These are phyloP conservation scores for Vanessa cardui DNA, from an alignment of 2,888 invertebrate species.

Conservation along the genomic window DNA sequence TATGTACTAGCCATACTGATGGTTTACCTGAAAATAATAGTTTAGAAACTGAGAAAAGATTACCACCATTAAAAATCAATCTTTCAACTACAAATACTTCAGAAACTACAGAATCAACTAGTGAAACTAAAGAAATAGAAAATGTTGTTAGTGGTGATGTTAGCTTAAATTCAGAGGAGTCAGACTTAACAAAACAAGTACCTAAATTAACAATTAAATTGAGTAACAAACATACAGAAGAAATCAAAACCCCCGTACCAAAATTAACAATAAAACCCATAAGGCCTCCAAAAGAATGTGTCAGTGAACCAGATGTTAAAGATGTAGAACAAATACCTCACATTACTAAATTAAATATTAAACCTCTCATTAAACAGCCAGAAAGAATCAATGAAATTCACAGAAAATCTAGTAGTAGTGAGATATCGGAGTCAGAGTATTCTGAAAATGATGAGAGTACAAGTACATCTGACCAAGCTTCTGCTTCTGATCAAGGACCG, in stretches of 20 bases:
- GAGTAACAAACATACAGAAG: conserved; percentile 64
- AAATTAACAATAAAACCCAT: conserved; percentile 72
- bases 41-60: conserved; percentile 21
- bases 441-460: conserved; percentile 81
- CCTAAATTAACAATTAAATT: conserved; percentile 80
- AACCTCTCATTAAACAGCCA: conserved; percentile 75
- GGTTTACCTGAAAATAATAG: conserved; percentile 12
- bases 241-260: conserved; percentile 67
- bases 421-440: conserved; percentile 79
- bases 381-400: conserved; percentile 75
- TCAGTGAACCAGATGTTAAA: conserved; percentile 48
- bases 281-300: conserved; percentile 51
- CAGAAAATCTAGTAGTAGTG: conserved; percentile 79
- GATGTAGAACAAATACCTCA: conserved; percentile 66
- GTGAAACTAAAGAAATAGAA: conserved; percentile 39
- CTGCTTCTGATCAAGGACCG: conserved; percentile 69
- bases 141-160: conserved; percentile 47
- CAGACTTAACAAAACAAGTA: conserved; percentile 64
- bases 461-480: conserved; percentile 73
- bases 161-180: conserved; percentile 38
- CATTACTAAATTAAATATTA: conserved; percentile 76
- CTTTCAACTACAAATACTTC: conserved; percentile 47
- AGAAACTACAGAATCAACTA: conserved; percentile 40
- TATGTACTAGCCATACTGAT: conserved; percentile 1
- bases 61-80: conserved; percentile 54